Base-by-base conservation (phyloP, 35 echinoderm and acorn worm genomes). In the Strongylocentrotus purpuratus region DNA sequence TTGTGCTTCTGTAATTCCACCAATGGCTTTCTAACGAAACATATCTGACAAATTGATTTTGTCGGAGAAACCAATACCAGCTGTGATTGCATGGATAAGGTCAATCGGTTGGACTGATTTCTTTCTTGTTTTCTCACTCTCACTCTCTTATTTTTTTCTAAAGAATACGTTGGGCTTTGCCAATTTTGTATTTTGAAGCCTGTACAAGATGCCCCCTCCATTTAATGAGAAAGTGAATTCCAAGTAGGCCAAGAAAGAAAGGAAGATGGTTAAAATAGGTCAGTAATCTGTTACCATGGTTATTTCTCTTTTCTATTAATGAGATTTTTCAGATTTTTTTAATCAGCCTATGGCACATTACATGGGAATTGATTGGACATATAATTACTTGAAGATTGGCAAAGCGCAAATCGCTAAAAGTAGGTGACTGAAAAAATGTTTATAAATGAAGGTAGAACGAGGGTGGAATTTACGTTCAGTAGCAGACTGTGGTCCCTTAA, bases 41-140 rank as follows among this genome's bases (percentile, higher is more conserved):
- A 78, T 7, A 78, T 78, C 65, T 78, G 65, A 78, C 65, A 78
- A 78, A 78, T 78, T 78, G 65, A 78, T 78, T 78, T 78, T 78
- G 11, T 78, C 15, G 65, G 20, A 22, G 65, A 78, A n/a, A 78
- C 20, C 65, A 78, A 78, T 78, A n/a, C 65, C 65, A 78, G 25
- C 7, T 28, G 65, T 78, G 65, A 78, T 78, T 78, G 65, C 65
- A 4, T 8, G 65, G 65, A 78, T 78, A 78, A 78, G 65, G 65
- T 78, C 65, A 78, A 78, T 7, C 25, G 20, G 65, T 78, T 28
- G 15, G 50, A 41, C 35, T 41, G 35, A 41, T 59, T 17, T 59
- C 11, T 9, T 59, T 11, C 2, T 59, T 9, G 5, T 17, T 59
- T 59, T 59, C 52, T 3, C 35, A 41, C 35, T 41, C 35, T 41